Base-by-base conservation (phyloP, 1,140 invertebrate species). In the Artemia franciscana region DNA sequence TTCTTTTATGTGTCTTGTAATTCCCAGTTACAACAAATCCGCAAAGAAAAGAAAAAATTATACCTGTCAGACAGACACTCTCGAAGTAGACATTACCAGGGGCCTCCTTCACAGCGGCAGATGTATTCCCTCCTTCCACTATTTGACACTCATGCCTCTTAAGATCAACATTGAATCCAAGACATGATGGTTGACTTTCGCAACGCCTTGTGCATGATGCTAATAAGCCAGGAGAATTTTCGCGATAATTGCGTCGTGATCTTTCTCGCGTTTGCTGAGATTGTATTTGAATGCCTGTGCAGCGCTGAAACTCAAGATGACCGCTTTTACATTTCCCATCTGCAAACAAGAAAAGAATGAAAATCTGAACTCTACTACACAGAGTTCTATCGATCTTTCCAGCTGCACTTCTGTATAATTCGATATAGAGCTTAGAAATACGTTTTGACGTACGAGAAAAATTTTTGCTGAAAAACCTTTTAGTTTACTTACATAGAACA, bases 71-170 rank as follows among this genome's bases (percentile, higher is more conserved):
- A 59, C 75, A 77, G 59, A 75, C 69, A 26, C 70, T 72, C 66
- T 77, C 75, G 66, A 75, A 76, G 66, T 73, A 77, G 5, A 72
- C 71, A 24, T 73, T 71, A 12, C 74, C 74, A 24, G 70, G 67
- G 1, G 71, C 68, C 68, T 24, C 69, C 65, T 0, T 68, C 63
- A 18, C 68, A n/a, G n/a, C n/a, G n/a, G n/a, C n/a, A 66, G 9
- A 66, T 66, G 18, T 67, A 67, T 57, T 70, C 15, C 67, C 69
- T 57, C 69, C 70, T 24, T 70, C 70, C 12, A 75, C 58, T 56
- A 71, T 70, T 21, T 70, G 70, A 67, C 75, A 76, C 28, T 75
- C 72, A 60, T 71, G 72, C 30, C 71, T 65, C 24, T 71, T 70
- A 65, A 76, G 76, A 62, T 76, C 73, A 39, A 76, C 62, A 58